phyloP scores from a whole-genome alignment of 1,140 invertebrate species.

The Dendroctonus valens region DNA sequence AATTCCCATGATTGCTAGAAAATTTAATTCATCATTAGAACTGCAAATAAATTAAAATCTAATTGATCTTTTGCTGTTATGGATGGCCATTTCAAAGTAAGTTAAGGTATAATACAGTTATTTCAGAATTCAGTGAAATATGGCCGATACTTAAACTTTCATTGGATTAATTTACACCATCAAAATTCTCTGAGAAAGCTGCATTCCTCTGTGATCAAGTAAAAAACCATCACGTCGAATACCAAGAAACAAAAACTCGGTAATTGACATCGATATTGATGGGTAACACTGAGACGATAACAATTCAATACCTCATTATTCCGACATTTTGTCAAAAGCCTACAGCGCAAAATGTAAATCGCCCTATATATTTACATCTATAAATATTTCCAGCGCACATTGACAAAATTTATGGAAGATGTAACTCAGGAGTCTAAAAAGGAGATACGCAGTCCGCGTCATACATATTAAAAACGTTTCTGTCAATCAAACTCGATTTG shows the following conservation, averaged over 20 bases:
- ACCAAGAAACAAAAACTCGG: conserved; percentile 23
- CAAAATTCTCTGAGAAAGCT: conserved; percentile 2
- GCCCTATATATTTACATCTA: conserved; percentile 34
- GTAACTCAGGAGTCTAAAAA: conserved; percentile 34
- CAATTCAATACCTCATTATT: conserved; percentile 35
- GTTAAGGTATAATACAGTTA: too few species aligned
- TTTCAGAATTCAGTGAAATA: too few species aligned
- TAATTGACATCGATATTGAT: conserved; percentile 35
- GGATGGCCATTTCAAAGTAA: too few species aligned
- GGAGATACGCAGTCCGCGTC: conserved; percentile 34
- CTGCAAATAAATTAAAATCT: too few species aligned
- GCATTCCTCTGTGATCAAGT: neutral
- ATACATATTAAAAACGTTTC: conserved; percentile 37
- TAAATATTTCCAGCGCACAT: conserved; percentile 39
- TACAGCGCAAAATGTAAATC: conserved; percentile 33
- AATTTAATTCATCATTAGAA: too few species aligned
- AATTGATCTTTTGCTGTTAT: too few species aligned
- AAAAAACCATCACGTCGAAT: conserved; percentile 4
- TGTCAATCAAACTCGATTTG: conserved; percentile 37
- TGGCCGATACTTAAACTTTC: too few species aligned
- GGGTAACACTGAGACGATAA: conserved; percentile 31
- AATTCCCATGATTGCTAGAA: too few species aligned
- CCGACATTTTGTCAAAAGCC: conserved; percentile 33
- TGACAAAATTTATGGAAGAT: conserved; percentile 39
- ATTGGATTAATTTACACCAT: too few species aligned